Conservation (phyloP, 1,140 invertebrate species). For the Mercenaria mercenaria region DNA sequence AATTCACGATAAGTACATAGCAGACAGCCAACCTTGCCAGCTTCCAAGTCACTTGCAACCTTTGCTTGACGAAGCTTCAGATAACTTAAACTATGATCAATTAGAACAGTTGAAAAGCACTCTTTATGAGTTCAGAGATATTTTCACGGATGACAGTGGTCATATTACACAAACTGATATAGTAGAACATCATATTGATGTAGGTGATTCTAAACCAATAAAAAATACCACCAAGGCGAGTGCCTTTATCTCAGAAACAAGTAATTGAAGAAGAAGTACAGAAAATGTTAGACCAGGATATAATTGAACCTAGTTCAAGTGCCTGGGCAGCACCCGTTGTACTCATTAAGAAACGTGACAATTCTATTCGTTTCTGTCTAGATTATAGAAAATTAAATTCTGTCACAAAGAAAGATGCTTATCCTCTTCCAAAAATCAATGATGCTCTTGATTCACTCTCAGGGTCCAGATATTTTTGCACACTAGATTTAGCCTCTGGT, state of each 20-base stretch:
- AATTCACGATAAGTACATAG: neutral
- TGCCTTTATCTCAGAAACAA: conserved; percentile 24
- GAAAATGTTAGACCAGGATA: conserved; percentile 61
- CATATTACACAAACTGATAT: neutral
- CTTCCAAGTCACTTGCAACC: neutral
- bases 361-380: neutral
- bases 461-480: conserved; percentile 49
- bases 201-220: conserved; percentile 47
- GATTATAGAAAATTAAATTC: neutral
- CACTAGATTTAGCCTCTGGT: conserved; percentile 33
- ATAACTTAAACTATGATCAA: neutral
- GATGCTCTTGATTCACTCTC: conserved; percentile 12
- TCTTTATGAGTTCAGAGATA: neutral
- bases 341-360: neutral
- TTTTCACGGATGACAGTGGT: conserved; percentile 20
- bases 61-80: neutral
- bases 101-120: neutral
- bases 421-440: neutral
- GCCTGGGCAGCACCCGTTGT: conserved; percentile 74
- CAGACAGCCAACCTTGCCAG: neutral
- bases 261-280: conserved; percentile 59
- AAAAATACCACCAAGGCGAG: conserved; percentile 24
- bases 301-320: conserved; percentile 73
- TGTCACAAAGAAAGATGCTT: neutral
- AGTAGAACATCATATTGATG: conserved; percentile 56